A percentile compares a stretch with the other conserved stretches of the same genome.
Conservation (phyloP, 2,797 vertebrate genomes). For the Macroramphosus scolopax region DNA sequence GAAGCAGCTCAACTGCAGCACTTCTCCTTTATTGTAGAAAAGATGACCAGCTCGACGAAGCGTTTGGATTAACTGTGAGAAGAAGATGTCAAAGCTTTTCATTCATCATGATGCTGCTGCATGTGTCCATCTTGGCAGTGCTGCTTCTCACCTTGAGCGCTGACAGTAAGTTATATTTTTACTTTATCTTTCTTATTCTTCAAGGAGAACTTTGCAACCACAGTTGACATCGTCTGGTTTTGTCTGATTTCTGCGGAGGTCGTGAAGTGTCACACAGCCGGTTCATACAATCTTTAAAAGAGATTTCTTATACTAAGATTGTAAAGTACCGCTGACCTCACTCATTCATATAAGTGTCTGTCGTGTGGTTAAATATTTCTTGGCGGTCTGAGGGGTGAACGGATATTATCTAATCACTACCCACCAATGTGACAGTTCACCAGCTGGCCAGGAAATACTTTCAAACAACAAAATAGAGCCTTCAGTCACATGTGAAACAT, state of each 20-base stretch:
- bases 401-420: background rate
- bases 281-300: too few species aligned
- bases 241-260: too few species aligned
- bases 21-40: too few species aligned
- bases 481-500: too few species aligned
- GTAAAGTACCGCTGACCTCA: too few species aligned
- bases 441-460: too few species aligned
- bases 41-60: conserved; percentile 1
- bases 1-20: conserved; percentile 45
- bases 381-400: background rate
- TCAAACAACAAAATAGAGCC: too few species aligned
- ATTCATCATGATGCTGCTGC: conserved; percentile 48
- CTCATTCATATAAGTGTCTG: too few species aligned
- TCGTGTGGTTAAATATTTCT: background rate
- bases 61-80: background rate
- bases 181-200: background rate
- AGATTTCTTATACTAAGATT: too few species aligned
- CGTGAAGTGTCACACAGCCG: too few species aligned
- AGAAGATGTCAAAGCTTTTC: conserved; percentile 6
- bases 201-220: background rate
- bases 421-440: background rate
- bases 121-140: conserved; percentile 23
- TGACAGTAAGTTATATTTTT: conserved; percentile 45
- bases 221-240: background rate
- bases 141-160: conserved; percentile 39